Evolutionary conservation across 2,113 vertebrate species (phyloP).

Genomic region (Clarias batrachus): DNA sequence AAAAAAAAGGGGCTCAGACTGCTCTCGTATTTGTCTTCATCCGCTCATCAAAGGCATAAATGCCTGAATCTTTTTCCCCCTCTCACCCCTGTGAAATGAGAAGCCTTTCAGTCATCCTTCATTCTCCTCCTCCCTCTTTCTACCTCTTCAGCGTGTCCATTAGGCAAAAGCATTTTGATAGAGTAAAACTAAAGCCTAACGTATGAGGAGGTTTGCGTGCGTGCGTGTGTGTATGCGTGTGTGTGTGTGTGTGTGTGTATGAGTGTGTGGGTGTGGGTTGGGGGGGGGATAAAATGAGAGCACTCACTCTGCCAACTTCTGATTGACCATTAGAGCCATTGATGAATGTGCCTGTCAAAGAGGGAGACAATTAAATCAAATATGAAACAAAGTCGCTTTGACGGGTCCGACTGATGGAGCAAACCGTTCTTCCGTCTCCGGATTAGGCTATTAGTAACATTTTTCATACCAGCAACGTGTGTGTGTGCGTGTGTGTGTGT

Average conservation of each 20-base stretch:
- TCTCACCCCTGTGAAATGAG: slow-evolving; percentile 80
- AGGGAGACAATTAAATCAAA: slow-evolving; percentile 99
- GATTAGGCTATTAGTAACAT: slow-evolving; percentile 87
- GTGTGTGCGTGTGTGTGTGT: slow-evolving; percentile 19
- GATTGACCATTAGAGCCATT: slow-evolving; percentile 99
- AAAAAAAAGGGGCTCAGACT: slow-evolving; percentile 65
- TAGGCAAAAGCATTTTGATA: slow-evolving; percentile 97
- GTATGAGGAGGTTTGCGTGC: slow-evolving; percentile 57
- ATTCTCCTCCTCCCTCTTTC: slow-evolving; percentile 67
- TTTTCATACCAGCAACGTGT: slow-evolving; percentile 67
- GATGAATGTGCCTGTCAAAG: slow-evolving; percentile 99
- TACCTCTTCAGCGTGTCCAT: slow-evolving; percentile 78
- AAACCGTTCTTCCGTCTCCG: slow-evolving; percentile 89
- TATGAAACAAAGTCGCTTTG: slow-evolving; percentile 99
- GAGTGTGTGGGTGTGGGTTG: neutral
- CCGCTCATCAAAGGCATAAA: slow-evolving; percentile 77
- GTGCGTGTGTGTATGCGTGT: slow-evolving; percentile 17
- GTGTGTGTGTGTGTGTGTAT: slow-evolving; percentile 1
- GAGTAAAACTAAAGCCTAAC: slow-evolving; percentile 85
- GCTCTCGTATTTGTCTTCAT: slow-evolving; percentile 74
- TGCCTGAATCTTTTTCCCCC: slow-evolving; percentile 62
- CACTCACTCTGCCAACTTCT: slow-evolving; percentile 91
- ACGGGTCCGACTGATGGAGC: slow-evolving; percentile 95
- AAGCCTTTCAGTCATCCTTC: slow-evolving; percentile 79
- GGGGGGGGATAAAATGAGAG: slow-evolving; percentile 80